phyloP scores from a whole-genome alignment of 2,888 invertebrate genomes.

The Coecobrya sp. region DNA sequence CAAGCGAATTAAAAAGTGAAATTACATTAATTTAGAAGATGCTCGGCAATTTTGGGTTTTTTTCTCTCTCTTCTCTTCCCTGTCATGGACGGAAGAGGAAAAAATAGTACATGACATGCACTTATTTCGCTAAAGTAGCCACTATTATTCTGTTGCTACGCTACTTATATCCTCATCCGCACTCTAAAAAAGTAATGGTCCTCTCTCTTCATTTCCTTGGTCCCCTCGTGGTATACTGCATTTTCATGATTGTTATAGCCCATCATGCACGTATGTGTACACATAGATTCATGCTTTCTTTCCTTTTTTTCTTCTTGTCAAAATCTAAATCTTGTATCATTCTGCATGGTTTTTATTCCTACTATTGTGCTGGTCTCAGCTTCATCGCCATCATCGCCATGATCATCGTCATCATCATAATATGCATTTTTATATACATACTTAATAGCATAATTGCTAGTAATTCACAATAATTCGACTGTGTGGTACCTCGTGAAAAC shows the following conservation, averaged over 20 bases:
- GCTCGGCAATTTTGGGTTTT: constrained; percentile 38
- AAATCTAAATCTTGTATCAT: constrained; percentile 40
- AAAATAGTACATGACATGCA: constrained; percentile 61
- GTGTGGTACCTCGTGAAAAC: constrained; percentile 52
- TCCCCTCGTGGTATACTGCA: not conserved
- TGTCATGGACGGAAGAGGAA: constrained; percentile 37
- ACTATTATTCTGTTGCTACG: not conserved
- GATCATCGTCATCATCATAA: constrained; percentile 13
- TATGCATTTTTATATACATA: constrained; percentile 63
- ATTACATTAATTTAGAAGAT: constrained; percentile 76
- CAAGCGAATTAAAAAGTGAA: constrained; percentile 71
- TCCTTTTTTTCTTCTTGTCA: constrained; percentile 10
- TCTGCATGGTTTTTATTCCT: constrained; percentile 50
- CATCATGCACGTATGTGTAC: too few species aligned
- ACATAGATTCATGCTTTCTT: not conserved
- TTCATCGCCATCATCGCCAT: constrained; percentile 13
- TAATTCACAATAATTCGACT: constrained; percentile 80
- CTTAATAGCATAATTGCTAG: constrained; percentile 77
- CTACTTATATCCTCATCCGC: not conserved
- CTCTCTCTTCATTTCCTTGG: not conserved
- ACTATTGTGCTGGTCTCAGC: constrained; percentile 8
- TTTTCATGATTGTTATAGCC: not conserved
- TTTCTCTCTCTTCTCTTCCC: not conserved
- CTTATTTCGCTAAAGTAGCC: constrained; percentile 48
- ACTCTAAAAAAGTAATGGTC: not conserved